A percentile compares a stretch with the other conserved stretches of the same genome.
Evolutionary conservation across 2,888 invertebrate species (phyloP).

Genomic region (Ennomos quercinarius): DNA sequence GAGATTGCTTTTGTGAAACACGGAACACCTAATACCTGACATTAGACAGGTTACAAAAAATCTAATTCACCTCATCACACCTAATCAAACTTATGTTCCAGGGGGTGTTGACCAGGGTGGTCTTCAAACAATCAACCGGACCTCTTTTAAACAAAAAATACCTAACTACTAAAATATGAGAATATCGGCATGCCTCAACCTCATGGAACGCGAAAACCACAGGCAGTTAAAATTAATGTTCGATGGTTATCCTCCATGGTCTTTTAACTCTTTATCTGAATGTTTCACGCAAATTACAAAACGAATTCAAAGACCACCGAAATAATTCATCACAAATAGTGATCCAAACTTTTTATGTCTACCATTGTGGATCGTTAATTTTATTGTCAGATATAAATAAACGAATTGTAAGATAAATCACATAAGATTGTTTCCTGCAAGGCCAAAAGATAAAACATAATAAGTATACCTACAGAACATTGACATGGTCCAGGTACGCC

Average conservation of each 20-base stretch:
- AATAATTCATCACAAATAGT: conserved; percentile 47
- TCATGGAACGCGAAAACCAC: conserved; percentile 40
- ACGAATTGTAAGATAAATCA: conserved; percentile 57
- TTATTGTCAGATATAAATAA: conserved; percentile 61
- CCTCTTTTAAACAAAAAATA: conserved; percentile 15
- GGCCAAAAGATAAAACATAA: conserved; percentile 50
- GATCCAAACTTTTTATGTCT: conserved; percentile 52
- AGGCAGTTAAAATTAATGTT: conserved; percentile 45
- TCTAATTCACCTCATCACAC: background rate
- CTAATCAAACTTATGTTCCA: background rate
- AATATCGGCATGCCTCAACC: conserved; percentile 25
- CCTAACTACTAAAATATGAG: conserved; percentile 31
- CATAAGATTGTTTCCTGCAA: conserved; percentile 45
- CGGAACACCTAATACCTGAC: no score
- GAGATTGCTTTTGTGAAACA: no score
- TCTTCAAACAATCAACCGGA: conserved; percentile 4
- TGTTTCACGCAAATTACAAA: conserved; percentile 41
- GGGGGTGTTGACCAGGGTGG: background rate
- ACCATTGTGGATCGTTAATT: conserved; percentile 55
- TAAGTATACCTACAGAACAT: conserved; percentile 39
- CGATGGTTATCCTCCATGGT: conserved; percentile 36
- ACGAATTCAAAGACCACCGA: conserved; percentile 39
- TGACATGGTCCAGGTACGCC: conserved; percentile 45
- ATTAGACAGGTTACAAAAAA: no score
- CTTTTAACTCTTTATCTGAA: conserved; percentile 37